phyloP scores from a whole-genome alignment of 2,888 invertebrate species.

The Auanema sp. region DNA sequence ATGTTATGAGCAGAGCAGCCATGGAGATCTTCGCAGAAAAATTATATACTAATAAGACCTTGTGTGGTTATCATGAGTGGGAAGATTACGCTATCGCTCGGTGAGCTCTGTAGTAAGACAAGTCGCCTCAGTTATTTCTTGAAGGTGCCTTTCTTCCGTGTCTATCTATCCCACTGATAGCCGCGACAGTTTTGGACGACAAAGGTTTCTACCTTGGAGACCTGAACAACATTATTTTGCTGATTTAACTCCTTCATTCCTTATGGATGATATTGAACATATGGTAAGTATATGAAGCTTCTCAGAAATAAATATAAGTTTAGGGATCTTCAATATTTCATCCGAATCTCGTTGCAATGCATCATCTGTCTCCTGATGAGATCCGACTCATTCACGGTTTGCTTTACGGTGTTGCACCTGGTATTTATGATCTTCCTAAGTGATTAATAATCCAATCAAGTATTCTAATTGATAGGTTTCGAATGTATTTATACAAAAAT shows the following conservation, averaged over 20 bases:
- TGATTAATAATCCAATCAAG: no score
- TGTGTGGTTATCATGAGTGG: constrained; percentile 49
- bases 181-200: constrained; percentile 35
- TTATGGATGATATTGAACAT: constrained; percentile 38
- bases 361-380: constrained; percentile 43
- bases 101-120: constrained; percentile 17
- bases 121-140: background rate
- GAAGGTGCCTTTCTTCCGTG: constrained; percentile 9
- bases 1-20: constrained; percentile 39
- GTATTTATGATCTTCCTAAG: constrained; percentile 12
- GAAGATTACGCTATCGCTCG: constrained; percentile 46
- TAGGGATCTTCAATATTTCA: constrained; percentile 43
- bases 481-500: no score
- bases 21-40: constrained; percentile 42
- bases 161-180: constrained; percentile 28
- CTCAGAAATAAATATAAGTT: constrained; percentile 8
- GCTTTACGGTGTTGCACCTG: constrained; percentile 38
- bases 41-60: constrained; percentile 30
- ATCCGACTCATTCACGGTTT: constrained; percentile 45
- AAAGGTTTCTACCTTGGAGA: constrained; percentile 47
- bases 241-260: constrained; percentile 35
- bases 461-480: no score
- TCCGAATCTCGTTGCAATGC: constrained; percentile 42
- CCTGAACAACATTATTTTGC: constrained; percentile 45
- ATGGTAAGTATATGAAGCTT: constrained; percentile 18